Evolutionary conservation across 2,113 vertebrate genomes (phyloP).

Genomic region (Mellivora capensis): DNA sequence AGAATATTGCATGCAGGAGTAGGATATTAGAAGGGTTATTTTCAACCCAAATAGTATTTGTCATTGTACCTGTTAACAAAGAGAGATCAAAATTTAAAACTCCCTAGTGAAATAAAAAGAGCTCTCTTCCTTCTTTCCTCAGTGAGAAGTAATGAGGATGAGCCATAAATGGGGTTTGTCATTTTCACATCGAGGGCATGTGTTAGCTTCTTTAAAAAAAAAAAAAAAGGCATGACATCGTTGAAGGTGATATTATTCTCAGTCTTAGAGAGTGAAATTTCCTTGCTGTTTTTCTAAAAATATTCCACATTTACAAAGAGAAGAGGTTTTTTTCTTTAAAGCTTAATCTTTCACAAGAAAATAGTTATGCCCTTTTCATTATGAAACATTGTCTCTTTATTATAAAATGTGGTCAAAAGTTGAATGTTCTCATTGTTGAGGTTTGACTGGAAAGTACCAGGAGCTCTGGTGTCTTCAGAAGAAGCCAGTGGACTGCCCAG

Average conservation of each 20-base stretch:
- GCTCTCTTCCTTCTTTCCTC: conserved; percentile 49
- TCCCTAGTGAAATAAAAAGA: conserved; percentile 64
- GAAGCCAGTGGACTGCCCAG: neutral
- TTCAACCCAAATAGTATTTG: conserved; percentile 61
- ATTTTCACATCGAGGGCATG: conserved; percentile 59
- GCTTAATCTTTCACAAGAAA: neutral
- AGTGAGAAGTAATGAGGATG: conserved; percentile 58
- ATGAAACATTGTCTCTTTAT: neutral
- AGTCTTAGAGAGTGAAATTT: conserved; percentile 3
- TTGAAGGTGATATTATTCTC: conserved; percentile 63
- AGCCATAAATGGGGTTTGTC: conserved; percentile 67
- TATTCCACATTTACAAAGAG: neutral
- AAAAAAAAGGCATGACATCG: conserved; percentile 1
- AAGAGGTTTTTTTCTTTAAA: neutral
- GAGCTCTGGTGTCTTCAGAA: neutral
- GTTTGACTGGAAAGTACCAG: neutral
- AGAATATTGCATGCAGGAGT: neutral
- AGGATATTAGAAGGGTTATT: conserved; percentile 48
- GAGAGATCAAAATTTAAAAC: conserved; percentile 49
- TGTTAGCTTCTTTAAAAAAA: conserved; percentile 47
- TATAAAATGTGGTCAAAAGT: neutral
- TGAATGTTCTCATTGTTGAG: neutral
- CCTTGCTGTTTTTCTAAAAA: conserved; percentile 31
- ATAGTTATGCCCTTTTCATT: neutral
- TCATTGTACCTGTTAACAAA: conserved; percentile 56